Evolutionary conservation across 2,888 invertebrate genomes (phyloP).

Genomic region (Zelleria hepariella): DNA sequence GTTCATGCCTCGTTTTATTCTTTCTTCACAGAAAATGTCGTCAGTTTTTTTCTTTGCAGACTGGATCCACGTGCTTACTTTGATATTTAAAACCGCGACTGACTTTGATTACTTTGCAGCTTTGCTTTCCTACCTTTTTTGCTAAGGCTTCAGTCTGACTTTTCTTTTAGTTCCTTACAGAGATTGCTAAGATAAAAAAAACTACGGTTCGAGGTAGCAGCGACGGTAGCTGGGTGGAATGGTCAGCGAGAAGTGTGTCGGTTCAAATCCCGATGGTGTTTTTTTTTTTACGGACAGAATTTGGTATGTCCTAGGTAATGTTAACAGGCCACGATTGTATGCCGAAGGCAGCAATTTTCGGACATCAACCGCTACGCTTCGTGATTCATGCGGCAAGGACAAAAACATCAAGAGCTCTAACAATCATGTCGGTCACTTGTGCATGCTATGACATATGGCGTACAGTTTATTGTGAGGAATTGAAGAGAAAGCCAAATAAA

Average conservation of each 20-base stretch:
- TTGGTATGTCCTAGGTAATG: neutral
- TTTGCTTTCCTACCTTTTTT: neutral
- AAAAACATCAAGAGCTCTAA: neutral
- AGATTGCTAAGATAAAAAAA: neutral
- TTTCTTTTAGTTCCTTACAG: neutral
- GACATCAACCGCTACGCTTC: constrained; percentile 32
- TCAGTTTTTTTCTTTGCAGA: neutral
- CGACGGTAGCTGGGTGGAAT: too few species aligned
- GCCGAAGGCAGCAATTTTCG: constrained; percentile 33
- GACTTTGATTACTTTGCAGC: neutral
- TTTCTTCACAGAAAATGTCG: neutral
- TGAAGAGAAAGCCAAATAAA: too few species aligned
- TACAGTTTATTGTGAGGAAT: too few species aligned
- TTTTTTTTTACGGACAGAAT: too few species aligned
- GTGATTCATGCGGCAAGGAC: neutral
- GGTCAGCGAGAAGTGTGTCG: too few species aligned
- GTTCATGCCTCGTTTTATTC: neutral
- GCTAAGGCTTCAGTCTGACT: neutral
- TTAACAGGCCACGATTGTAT: neutral
- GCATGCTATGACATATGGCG: neutral
- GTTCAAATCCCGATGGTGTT: too few species aligned
- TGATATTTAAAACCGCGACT: constrained; percentile 1
- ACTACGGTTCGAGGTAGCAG: too few species aligned
- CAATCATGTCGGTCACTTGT: neutral
- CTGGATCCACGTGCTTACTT: neutral